Evolutionary conservation across 2,888 invertebrate species (phyloP), one percentile per base, ranked within the genome.

Genomic region (Chironomus tentans): DNA sequence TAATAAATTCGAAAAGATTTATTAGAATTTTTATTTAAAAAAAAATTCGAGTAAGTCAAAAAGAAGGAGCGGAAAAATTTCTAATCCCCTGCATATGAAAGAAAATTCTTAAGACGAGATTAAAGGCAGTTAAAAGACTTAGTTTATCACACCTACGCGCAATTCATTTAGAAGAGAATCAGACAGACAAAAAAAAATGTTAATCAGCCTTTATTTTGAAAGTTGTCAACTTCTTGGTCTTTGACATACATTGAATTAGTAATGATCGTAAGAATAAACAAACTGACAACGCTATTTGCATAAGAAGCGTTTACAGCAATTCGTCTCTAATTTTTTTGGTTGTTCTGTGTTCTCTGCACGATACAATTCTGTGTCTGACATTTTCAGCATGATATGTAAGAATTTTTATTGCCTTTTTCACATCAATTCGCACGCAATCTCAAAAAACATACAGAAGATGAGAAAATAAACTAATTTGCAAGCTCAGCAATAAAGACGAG

Each of bases 1-100:
- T 3, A 24, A 65, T 65, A 65, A 65, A 65, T 65, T 65, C 21
- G 21, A 65, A 62, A 65, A 65, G 65, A 65, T 65, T 65, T 65
- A 65, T 65, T 65, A 65, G 65, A 21, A 65, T 65, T 13, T 65
- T 22, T 7, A 22, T 65, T 21, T 12, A 18, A 3, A 28, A 28
- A 28, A 28, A 28, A 38, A 38, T 7, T 38, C 28, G 5, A 28
- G 5, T 24, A 3, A 24, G 22, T 24, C 28, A 38, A 38, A 38
- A 38, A 10, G 38, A 38, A 38, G 38, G 10, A 38, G 38, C 38
- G 38, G 10, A 38, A 38, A 38, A 38, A 10, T 38, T 38, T 38
- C 38, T 38, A 38, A 38, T 38, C 38, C 38, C 38, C 2, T 10
- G 5, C 5, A 5, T 6, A 28, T 24, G 4, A 6, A 28, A 28